phyloP scores from a whole-genome alignment of 2,888 invertebrate species.

The Limnephilus lunatus region DNA sequence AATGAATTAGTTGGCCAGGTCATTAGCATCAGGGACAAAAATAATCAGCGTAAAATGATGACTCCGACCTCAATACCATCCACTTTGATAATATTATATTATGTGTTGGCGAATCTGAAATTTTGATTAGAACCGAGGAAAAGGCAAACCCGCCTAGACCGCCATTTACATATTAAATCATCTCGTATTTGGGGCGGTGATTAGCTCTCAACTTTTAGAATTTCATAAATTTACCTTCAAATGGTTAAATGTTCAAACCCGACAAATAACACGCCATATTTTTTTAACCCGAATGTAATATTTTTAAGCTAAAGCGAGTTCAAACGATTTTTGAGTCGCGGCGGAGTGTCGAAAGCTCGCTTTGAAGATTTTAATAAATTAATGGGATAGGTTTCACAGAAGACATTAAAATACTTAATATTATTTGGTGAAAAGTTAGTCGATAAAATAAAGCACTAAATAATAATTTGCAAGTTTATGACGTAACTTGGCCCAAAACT shows the following conservation, averaged over 20 bases:
- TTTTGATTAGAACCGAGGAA: slow-evolving; percentile 41
- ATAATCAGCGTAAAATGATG: slow-evolving; percentile 42
- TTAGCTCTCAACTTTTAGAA: background rate
- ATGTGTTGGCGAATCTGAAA: slow-evolving; percentile 35
- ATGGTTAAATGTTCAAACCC: background rate
- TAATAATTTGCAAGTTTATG: background rate
- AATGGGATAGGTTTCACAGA: background rate
- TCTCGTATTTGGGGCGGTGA: slow-evolving; percentile 31
- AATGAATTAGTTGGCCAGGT: slow-evolving; percentile 27
- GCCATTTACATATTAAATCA: slow-evolving; percentile 45
- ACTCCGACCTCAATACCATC: slow-evolving; percentile 38
- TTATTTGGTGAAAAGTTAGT: background rate
- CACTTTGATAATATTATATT: slow-evolving; percentile 28
- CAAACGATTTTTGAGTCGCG: background rate
- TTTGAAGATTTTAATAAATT: background rate
- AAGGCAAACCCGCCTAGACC: slow-evolving; percentile 14
- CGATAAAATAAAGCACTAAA: background rate
- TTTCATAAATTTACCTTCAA: background rate
- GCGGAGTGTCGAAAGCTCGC: background rate
- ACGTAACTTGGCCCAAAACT: background rate
- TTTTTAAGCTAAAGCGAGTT: background rate
- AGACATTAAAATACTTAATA: background rate
- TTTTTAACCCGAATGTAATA: background rate
- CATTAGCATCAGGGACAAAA: slow-evolving; percentile 37
- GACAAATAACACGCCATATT: background rate